Conservation (phyloP, 2,888 invertebrate species). For the Netelia melanura region DNA sequence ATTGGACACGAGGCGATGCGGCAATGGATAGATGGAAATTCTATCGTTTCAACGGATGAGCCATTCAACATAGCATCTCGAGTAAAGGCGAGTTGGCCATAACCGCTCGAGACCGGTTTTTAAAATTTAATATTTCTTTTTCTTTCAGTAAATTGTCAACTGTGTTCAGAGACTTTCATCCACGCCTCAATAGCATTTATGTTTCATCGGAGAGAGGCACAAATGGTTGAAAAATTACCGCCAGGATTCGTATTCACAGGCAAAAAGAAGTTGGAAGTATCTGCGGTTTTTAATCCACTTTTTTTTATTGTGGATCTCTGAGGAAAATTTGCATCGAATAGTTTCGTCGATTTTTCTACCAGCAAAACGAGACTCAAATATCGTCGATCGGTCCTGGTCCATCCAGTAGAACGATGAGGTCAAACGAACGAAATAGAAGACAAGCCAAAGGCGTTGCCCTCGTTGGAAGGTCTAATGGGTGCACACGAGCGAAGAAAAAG, state of each 20-base stretch:
- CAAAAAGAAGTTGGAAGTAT: not conserved
- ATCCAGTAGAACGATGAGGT: constrained; percentile 49
- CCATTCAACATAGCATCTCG: constrained; percentile 26
- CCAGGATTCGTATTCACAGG: not conserved
- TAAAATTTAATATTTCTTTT: not conserved
- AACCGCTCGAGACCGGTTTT: constrained; percentile 37
- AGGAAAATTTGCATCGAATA: not conserved
- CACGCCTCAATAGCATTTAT: not conserved
- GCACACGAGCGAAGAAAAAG: constrained; percentile 42
- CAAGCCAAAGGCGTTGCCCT: constrained; percentile 53
- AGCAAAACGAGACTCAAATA: not conserved
- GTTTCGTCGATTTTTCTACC: not conserved
- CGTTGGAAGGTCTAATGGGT: constrained; percentile 39
- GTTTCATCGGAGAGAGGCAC: not conserved
- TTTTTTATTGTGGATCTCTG: no score
- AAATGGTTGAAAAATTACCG: not conserved
- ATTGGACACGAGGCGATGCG: constrained; percentile 12
- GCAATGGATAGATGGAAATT: constrained; percentile 30
- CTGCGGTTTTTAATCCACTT: not conserved
- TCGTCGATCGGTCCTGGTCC: not conserved
- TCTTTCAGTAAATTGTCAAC: not conserved
- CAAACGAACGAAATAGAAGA: constrained; percentile 30
- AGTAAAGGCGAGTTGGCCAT: not conserved
- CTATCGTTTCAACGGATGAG: constrained; percentile 1
- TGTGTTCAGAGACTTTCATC: not conserved